These are phyloP conservation scores for Chrysodeixis includens DNA, from an alignment of 2,888 invertebrate genomes.

Conservation along the genomic window DNA sequence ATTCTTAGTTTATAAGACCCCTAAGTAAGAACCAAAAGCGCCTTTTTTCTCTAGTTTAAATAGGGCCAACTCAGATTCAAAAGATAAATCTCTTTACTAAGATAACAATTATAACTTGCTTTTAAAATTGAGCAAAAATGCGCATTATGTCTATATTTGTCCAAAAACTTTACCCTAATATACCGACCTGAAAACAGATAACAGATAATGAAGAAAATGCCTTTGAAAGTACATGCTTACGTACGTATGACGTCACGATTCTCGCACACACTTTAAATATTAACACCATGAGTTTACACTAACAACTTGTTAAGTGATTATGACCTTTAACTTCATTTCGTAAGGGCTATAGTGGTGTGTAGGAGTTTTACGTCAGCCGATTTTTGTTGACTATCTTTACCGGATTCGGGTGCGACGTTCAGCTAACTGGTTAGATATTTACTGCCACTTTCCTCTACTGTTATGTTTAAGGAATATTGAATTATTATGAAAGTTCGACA, in stretches of 20 bases:
- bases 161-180: neutral
- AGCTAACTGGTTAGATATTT: neutral
- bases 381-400: no score
- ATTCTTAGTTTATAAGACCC: no score
- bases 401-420: neutral
- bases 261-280: conserved; percentile 43
- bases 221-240: neutral
- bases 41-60: no score
- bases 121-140: no score
- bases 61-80: no score
- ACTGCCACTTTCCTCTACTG: neutral
- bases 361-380: conserved; percentile 11
- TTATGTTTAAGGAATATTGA: neutral
- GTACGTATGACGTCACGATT: conserved; percentile 16
- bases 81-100: no score
- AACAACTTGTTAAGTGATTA: conserved; percentile 21
- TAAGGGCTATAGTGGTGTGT: conserved; percentile 22
- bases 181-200: neutral
- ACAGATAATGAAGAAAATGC: conserved; percentile 16
- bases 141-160: neutral
- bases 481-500: neutral
- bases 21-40: no score
- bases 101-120: no score
- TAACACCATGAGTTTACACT: conserved; percentile 20
- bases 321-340: conserved; percentile 13